Percentiles rank a stretch among this genome's conserved stretches.
These are phyloP conservation scores for Nannoperca obscura DNA, from an alignment of 2,797 vertebrate genomes.

Conservation along the genomic window DNA sequence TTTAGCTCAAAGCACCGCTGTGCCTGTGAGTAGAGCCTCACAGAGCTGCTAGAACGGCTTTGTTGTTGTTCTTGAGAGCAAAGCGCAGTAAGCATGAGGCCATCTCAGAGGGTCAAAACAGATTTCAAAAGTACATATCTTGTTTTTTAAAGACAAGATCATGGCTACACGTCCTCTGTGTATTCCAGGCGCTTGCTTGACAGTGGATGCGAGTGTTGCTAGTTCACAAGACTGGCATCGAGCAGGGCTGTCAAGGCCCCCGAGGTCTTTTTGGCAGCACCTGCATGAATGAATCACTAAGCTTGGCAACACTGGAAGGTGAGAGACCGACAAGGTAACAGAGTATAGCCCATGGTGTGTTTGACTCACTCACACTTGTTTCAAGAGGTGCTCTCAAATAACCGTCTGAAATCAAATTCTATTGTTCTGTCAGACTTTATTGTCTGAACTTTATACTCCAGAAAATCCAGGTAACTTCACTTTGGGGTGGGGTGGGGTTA, in stretches of 20 bases:
- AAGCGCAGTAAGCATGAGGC: conserved; percentile 13
- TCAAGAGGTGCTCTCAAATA: conserved; percentile 34
- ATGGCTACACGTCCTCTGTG: conserved; percentile 28
- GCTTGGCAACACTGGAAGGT: conserved; percentile 40
- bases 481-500: background rate
- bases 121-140: conserved; percentile 21
- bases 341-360: conserved; percentile 23
- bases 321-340: conserved; percentile 32
- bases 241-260: conserved; percentile 47
- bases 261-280: conserved; percentile 58
- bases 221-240: conserved; percentile 48
- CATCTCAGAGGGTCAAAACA: conserved; percentile 26
- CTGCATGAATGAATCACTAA: conserved; percentile 63
- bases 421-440: conserved; percentile 44
- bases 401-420: conserved; percentile 50
- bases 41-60: background rate
- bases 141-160: conserved; percentile 30
- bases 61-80: background rate
- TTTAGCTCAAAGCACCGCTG: background rate
- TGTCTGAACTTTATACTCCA: conserved; percentile 13
- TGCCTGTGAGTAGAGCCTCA: background rate
- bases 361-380: conserved; percentile 32
- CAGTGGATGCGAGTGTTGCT: conserved; percentile 38
- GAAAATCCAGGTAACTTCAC: conserved; percentile 3
- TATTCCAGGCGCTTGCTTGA: conserved; percentile 43